Evolutionary conservation across 2,797 vertebrate species (phyloP).

Genomic region (Hipposideros larvatus): DNA sequence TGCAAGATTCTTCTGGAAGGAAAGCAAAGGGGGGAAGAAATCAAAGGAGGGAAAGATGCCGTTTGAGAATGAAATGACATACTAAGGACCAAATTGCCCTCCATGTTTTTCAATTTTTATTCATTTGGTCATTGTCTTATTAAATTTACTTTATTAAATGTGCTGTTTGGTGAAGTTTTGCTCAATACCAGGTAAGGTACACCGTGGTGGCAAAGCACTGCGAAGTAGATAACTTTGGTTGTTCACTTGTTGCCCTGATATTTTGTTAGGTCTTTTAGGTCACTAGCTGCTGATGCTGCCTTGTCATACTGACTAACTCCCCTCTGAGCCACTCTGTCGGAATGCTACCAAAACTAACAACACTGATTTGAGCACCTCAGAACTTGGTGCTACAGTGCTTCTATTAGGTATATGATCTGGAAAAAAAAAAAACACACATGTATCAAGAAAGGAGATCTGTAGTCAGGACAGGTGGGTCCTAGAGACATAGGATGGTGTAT

Average conservation of each 20-base stretch:
- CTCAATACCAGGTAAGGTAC: background rate
- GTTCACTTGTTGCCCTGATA: background rate
- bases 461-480: background rate
- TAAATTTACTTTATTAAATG: background rate
- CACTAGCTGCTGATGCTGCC: background rate
- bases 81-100: background rate
- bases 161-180: background rate
- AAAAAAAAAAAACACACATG: background rate
- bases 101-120: background rate
- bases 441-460: background rate
- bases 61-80: background rate
- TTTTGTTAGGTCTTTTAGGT: background rate
- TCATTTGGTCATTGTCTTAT: background rate
- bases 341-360: background rate
- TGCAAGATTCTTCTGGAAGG: background rate
- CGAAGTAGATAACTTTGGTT: background rate
- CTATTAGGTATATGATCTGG: background rate
- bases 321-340: background rate
- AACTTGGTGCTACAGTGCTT: background rate
- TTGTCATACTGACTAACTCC: background rate
- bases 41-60: background rate
- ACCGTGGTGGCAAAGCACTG: background rate
- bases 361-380: background rate
- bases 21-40: background rate
- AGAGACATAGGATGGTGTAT: background rate